Base-by-base conservation (phyloP, 2,113 vertebrate genomes). In the Poicephalus meyeri region DNA sequence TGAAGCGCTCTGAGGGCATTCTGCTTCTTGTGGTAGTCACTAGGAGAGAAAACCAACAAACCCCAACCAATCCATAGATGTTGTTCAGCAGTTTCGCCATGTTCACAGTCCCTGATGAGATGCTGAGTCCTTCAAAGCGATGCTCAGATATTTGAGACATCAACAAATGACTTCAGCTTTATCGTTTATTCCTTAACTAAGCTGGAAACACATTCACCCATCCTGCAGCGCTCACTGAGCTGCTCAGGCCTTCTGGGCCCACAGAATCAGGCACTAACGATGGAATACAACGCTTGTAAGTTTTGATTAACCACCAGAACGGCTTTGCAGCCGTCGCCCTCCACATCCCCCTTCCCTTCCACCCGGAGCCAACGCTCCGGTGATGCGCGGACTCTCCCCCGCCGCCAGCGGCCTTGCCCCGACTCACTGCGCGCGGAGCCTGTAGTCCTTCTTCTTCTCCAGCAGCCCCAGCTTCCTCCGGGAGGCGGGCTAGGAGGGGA, bases 391-490 rank as follows among this genome's bases (percentile, higher is more conserved):
- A 56, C 19, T 9, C 19, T 8, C 53, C 29, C 8, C 31, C 17
- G 1, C 17, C 29, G 31, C 4, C 29, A 20, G 31, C 8, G 50
- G 28, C 78, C 41, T 10, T 58, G 18, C 7, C 42, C n/a, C 23
- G 4, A 98, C 99, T 99, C 94, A 99, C 99, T 96, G 95, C 33
- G 99, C 99, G 8, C 99, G 98, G 55, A 99, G 98, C 97, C 98
- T 98, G 97, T 99, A 99, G 88, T 99, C 99, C 87, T 99, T 98
- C 98, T 99, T 99, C 97, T 99, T 99, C 96, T 99, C 99, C 95
- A 99, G 92, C 46, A 99, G 80, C 28, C 99, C 99, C 86, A 99
- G 93, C 66, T 98, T 97, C 97, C 98, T 98, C 79, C 99, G 98
- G 85, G 96, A 98, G 65, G 96, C 97, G 35, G 98, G 99, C 99